Evolutionary conservation across 2,888 invertebrate species (phyloP), one percentile per base, ranked within the genome.

Genomic region (Serrognathus titanus): DNA sequence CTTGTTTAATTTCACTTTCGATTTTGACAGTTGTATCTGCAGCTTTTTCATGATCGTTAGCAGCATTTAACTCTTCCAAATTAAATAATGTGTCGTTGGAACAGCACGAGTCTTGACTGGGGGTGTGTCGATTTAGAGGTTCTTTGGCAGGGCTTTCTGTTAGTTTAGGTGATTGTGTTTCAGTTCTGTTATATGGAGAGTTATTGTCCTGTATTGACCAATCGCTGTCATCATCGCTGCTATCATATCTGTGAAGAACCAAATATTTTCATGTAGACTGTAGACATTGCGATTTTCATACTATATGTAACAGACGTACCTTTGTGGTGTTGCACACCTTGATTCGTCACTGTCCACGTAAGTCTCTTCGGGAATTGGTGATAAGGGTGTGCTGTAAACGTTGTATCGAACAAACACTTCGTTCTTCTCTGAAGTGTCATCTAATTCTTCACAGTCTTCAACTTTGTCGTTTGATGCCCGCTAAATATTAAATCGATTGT

Each of bases 11-110:
- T 16, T 11, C 43, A 10, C 10, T 39, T 39, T 39, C 39, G 5
- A 39, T 39, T n/a, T 11, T 12, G 3, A 46, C 39, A 39, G 16
- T 10, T 24, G 11, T 13, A 11, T 16, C 48, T 3, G 31, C 9
- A 10, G 31, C 16, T 48, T 31, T 16, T 11, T 48, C 48, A n/a
- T 48, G 48, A 10, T 48, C 48, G 12, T 36, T 36, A 16, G 36
- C 10, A n/a, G 36, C 47, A 20, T 45, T 72, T 47, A 78, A 64
- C 61, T 85, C 85, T 67, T 85, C 85, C 36, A 85, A 80, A 66
- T 85, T 85, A 70, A 85, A 85, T 2, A 85, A 72, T 0, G 85
- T 85, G 64, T 85, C 85, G 70, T 85, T 85, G 20, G 85, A 85
- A 71, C 85, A 85, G 79, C 84, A 85, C 2, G 84, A 85, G 68